Conservation (phyloP, 2,888 invertebrate species). For the Serrognathus titanus region DNA sequence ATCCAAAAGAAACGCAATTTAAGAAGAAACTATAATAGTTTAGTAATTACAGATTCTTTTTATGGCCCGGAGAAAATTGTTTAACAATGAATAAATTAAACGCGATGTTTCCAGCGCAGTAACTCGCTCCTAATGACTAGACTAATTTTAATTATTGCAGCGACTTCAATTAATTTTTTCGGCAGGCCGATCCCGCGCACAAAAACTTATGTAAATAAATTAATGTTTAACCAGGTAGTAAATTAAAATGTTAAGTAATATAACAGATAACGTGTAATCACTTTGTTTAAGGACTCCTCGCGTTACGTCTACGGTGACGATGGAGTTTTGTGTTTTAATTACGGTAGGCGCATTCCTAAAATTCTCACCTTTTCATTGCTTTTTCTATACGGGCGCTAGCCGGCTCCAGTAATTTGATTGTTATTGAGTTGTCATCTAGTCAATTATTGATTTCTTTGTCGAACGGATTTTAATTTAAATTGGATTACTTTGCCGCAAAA, state of each 20-base stretch:
- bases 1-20: too few species aligned
- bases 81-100: too few species aligned
- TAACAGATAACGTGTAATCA: slow-evolving; percentile 13
- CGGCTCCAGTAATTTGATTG: slow-evolving; percentile 13
- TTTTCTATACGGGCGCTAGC: not conserved
- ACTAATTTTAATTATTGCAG: too few species aligned
- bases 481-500: not conserved
- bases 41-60: too few species aligned
- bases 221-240: slow-evolving; percentile 16
- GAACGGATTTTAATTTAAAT: slow-evolving; percentile 4
- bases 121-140: too few species aligned
- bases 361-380: slow-evolving; percentile 5
- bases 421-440: slow-evolving; percentile 18
- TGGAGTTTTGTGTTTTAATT: slow-evolving; percentile 9
- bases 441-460: slow-evolving; percentile 17
- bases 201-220: slow-evolving; percentile 10
- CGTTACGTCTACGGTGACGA: slow-evolving; percentile 9
- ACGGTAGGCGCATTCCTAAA: slow-evolving; percentile 10
- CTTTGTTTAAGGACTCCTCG: slow-evolving; percentile 14
- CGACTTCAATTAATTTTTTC: too few species aligned
- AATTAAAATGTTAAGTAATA: slow-evolving; percentile 13
- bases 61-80: too few species aligned
- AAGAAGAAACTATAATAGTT: too few species aligned
- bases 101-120: too few species aligned
- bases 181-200: too few species aligned